Percentiles rank a stretch among this genome's conserved stretches.
Evolutionary conservation across 2,888 invertebrate species (phyloP).

Genomic region (Anorthoa munda): DNA sequence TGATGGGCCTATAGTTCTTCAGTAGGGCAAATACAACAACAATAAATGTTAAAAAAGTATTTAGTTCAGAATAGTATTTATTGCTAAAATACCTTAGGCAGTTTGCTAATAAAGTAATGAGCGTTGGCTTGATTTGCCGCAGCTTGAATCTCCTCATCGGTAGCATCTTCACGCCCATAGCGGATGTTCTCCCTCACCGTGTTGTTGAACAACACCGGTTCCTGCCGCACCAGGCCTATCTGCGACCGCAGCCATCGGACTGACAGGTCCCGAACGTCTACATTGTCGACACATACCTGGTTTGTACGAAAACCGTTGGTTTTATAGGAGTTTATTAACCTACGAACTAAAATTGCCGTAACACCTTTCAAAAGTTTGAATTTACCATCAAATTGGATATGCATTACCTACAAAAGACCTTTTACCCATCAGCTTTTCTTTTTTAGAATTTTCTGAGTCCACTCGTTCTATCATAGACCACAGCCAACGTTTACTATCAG

Average conservation of each 20-base stretch:
- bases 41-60: no score
- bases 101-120: slow-evolving; percentile 75
- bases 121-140: slow-evolving; percentile 94
- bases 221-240: slow-evolving; percentile 94
- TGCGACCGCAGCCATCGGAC: slow-evolving; percentile 94
- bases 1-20: no score
- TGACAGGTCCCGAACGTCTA: slow-evolving; percentile 93
- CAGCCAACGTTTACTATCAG: no score
- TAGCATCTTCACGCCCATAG: slow-evolving; percentile 93
- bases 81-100: slow-evolving; percentile 91
- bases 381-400: no score
- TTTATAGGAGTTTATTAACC: neutral
- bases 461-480: no score
- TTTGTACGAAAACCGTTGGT: neutral
- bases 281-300: slow-evolving; percentile 92
- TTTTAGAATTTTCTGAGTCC: no score
- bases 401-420: no score
- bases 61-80: no score
- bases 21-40: no score
- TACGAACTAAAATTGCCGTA: neutral
- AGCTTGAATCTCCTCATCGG: slow-evolving; percentile 92
- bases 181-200: slow-evolving; percentile 96
- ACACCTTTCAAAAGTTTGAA: no score
- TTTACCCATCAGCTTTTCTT: no score
- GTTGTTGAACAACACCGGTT: slow-evolving; percentile 93